phyloP scores from a whole-genome alignment of 2,888 invertebrate genomes.

The Hermaeophaga mercurialis region DNA sequence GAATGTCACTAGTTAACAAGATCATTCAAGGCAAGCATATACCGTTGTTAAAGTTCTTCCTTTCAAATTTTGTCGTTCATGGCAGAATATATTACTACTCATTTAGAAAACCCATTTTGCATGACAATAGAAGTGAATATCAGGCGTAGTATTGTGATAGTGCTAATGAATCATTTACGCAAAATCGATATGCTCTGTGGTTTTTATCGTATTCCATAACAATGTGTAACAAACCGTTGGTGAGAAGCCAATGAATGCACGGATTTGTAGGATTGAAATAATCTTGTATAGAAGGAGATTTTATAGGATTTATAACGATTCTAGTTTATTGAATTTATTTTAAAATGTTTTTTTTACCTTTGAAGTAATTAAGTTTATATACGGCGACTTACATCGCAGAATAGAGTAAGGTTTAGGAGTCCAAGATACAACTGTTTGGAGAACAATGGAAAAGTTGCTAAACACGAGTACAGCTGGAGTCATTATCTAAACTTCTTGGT shows the following conservation, averaged over 20 bases:
- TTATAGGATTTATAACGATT: too few species aligned
- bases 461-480: too few species aligned
- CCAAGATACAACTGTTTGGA: too few species aligned
- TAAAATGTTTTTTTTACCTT: too few species aligned
- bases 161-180: conserved; percentile 26
- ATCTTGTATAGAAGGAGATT: neutral
- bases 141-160: conserved; percentile 20
- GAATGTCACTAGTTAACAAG: neutral
- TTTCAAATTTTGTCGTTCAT: conserved; percentile 1
- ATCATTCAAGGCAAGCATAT: neutral
- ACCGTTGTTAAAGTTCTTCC: too few species aligned
- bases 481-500: too few species aligned
- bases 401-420: too few species aligned
- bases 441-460: too few species aligned
- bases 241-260: conserved; percentile 3
- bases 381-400: too few species aligned
- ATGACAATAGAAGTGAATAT: conserved; percentile 23
- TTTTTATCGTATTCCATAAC: conserved; percentile 13
- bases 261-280: neutral
- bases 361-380: too few species aligned
- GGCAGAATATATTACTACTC: conserved; percentile 14
- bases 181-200: conserved; percentile 17
- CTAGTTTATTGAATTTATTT: too few species aligned
- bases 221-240: neutral
- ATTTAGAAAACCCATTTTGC: conserved; percentile 10